A percentile compares a stretch with the other conserved stretches of the same genome.
These are phyloP conservation scores for Glaucidium brasilianum DNA, from an alignment of 2,113 vertebrate genomes.

Conservation along the genomic window DNA sequence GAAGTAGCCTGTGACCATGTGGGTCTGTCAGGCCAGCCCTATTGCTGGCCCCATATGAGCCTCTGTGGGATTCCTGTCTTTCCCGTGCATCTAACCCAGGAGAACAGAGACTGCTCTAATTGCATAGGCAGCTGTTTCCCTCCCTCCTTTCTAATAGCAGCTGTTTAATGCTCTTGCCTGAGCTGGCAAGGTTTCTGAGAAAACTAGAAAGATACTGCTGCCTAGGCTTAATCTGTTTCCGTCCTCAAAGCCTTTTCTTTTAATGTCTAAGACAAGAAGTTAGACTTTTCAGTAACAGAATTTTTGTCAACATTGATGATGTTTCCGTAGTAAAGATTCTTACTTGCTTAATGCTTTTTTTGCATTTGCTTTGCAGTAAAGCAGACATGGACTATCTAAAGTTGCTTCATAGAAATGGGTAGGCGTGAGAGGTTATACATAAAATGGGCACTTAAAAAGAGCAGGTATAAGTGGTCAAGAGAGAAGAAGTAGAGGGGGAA, in stretches of 20 bases:
- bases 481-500: neutral
- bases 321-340: neutral
- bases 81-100: neutral
- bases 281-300: neutral
- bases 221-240: neutral
- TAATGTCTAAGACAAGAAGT: neutral
- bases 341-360: neutral
- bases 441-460: neutral
- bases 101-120: neutral
- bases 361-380: neutral
- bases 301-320: neutral
- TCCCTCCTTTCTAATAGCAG: neutral
- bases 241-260: neutral
- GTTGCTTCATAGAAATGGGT: neutral
- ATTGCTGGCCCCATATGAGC: neutral
- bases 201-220: neutral
- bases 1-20: neutral
- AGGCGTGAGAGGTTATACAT: fast-evolving
- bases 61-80: neutral
- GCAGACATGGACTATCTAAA: neutral
- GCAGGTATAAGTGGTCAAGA: neutral
- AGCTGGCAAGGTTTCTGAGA: neutral
- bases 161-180: neutral
- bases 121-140: neutral
- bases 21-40: neutral